phyloP scores from a whole-genome alignment of 2,888 invertebrate genomes.

The Latheticus oryzae region DNA sequence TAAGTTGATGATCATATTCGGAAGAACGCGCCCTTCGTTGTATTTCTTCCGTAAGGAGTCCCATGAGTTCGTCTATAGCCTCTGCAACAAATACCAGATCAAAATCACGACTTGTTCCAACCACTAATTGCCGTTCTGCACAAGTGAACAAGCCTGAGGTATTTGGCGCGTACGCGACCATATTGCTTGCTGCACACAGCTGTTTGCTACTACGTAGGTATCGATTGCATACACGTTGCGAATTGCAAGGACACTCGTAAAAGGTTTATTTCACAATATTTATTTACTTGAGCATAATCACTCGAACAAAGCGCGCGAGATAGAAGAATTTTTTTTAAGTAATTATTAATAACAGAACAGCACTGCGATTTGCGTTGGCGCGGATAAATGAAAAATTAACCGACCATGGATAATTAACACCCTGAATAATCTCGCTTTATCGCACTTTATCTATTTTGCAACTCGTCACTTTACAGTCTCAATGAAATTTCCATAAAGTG shows the following conservation, averaged over 20 bases:
- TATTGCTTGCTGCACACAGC: constrained; percentile 53
- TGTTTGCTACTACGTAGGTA: constrained; percentile 56
- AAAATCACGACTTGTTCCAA: constrained; percentile 29
- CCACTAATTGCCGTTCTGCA: constrained; percentile 43
- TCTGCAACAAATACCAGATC: constrained; percentile 39
- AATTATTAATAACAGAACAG: too few relatives aligned
- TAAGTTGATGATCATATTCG: constrained; percentile 36
- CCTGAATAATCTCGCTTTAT: neutral
- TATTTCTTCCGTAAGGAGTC: constrained; percentile 34
- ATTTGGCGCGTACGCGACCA: constrained; percentile 50
- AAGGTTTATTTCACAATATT: constrained; percentile 55
- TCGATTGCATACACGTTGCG: constrained; percentile 57
- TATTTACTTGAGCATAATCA: constrained; percentile 40
- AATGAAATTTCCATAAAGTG: constrained; percentile 51
- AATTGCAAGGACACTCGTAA: constrained; percentile 56
- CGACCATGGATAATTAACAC: neutral
- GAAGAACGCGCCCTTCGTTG: constrained; percentile 32
- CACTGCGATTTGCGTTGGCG: constrained; percentile 2
- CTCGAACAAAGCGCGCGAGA: constrained; percentile 14
- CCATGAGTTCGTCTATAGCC: constrained; percentile 35
- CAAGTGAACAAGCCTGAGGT: constrained; percentile 48
- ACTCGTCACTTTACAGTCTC: constrained; percentile 52
- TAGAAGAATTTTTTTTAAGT: too few relatives aligned
- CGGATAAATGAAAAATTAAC: neutral
- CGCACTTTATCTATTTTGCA: too few relatives aligned